Conservation (phyloP, 2,888 invertebrate species). For the Melipona beecheii region DNA sequence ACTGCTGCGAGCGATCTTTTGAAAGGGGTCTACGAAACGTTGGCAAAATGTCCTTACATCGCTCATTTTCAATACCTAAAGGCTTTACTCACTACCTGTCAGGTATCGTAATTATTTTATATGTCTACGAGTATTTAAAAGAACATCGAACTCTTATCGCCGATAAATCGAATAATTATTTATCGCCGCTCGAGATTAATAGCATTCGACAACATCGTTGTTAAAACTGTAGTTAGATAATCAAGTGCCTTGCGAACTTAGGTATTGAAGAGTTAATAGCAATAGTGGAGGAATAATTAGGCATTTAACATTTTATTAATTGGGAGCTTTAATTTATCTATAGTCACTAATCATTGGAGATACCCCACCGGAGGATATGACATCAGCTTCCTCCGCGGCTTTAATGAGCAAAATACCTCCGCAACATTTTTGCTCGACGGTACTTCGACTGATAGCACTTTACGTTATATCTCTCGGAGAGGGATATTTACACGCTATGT, state of each 20-base stretch:
- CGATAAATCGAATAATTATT: background rate
- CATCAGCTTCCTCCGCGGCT: conserved; percentile 92
- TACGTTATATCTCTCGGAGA: conserved; percentile 98
- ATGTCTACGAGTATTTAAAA: background rate
- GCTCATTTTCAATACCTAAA: conserved; percentile 98
- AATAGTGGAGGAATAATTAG: background rate
- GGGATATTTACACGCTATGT: conserved; percentile 93
- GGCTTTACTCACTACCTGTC: conserved; percentile 92
- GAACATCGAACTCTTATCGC: background rate
- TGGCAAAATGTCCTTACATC: conserved; percentile 96
- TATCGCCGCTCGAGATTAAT: background rate
- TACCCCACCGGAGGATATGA: conserved; percentile 89
- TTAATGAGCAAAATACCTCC: conserved; percentile 97
- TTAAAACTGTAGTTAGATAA: background rate
- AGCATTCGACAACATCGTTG: too few relatives aligned
- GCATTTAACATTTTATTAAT: conserved; percentile 3
- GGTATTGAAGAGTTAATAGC: background rate
- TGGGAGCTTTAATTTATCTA: conserved; percentile 10
- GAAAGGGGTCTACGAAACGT: conserved; percentile 97
- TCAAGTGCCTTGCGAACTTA: background rate
- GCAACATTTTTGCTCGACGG: conserved; percentile 97
- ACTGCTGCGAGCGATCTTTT: conserved; percentile 97
- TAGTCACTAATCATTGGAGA: conserved; percentile 93
- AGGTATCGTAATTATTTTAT: conserved; percentile 85
- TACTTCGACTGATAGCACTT: conserved; percentile 96